Evolutionary conservation across 2,888 invertebrate species (phyloP).

Genomic region (Sceliomorpha sp.): DNA sequence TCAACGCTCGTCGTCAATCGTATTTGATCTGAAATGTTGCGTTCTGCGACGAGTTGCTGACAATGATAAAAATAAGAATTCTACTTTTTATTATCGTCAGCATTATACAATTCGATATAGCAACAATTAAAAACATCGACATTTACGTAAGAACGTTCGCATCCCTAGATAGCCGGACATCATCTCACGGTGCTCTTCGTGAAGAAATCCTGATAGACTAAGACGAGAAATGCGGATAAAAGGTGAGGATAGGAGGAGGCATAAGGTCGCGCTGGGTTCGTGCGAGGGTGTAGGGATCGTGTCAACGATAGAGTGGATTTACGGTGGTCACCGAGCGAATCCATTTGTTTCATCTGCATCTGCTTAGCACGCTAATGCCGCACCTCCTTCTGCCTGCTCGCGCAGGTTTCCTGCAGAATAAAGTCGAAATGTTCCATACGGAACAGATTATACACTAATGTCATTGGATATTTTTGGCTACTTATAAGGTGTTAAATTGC

Average conservation of each 20-base stretch:
- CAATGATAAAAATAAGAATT: no score
- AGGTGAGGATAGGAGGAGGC: slow-evolving; percentile 54
- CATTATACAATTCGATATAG: no score
- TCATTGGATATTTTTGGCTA: no score
- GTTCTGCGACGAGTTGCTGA: no score
- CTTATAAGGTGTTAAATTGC: no score
- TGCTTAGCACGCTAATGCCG: slow-evolving; percentile 77
- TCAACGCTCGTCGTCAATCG: no score
- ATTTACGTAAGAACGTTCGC: slow-evolving; percentile 20
- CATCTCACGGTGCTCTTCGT: slow-evolving; percentile 26
- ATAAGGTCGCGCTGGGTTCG: slow-evolving; percentile 67
- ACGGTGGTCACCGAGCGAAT: slow-evolving; percentile 76
- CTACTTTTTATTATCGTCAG: no score
- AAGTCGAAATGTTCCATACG: no score
- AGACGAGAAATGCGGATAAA: slow-evolving; percentile 42
- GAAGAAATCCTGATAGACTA: slow-evolving; percentile 46
- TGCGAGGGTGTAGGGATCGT: slow-evolving; percentile 76
- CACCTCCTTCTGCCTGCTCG: slow-evolving; percentile 43
- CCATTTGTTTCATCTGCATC: slow-evolving; percentile 79
- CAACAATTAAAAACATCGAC: no score
- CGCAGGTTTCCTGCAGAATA: slow-evolving; percentile 2
- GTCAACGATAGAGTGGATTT: slow-evolving; percentile 76
- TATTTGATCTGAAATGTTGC: no score
- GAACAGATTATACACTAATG: no score
- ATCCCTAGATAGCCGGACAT: no score